These are phyloP conservation scores for Syrphus vitripennis DNA, from an alignment of 2,888 invertebrate genomes.

Conservation along the genomic window DNA sequence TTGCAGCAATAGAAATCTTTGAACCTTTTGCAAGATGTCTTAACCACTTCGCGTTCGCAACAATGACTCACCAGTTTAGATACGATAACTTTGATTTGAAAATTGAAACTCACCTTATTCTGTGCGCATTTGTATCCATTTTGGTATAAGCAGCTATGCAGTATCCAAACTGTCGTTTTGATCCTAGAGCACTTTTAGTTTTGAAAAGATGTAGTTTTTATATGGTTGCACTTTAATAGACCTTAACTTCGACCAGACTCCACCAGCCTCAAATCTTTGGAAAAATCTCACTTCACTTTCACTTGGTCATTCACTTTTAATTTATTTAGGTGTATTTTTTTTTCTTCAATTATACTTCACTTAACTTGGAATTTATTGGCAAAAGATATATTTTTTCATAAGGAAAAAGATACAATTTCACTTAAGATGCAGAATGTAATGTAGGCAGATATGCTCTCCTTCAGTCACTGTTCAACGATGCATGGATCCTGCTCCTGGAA, in stretches of 20 bases:
- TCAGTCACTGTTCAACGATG: background rate
- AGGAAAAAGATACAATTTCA: background rate
- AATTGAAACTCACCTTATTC: conserved; percentile 60
- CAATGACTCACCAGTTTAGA: conserved; percentile 31
- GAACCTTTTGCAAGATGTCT: background rate
- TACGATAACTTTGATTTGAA: background rate
- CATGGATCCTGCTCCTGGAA: conserved; percentile 13
- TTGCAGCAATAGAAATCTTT: conserved; percentile 28
- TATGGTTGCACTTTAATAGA: background rate
- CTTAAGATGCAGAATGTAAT: no score
- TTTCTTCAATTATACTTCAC: background rate
- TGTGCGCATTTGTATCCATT: conserved; percentile 57
- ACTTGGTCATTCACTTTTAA: conserved; percentile 52
- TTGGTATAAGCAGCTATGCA: background rate
- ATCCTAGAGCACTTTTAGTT: conserved; percentile 16
- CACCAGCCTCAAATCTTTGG: background rate
- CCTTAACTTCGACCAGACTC: background rate
- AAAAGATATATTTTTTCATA: background rate
- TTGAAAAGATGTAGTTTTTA: background rate
- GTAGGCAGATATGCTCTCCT: background rate
- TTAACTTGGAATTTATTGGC: conserved; percentile 18
- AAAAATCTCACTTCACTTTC: conserved; percentile 56
- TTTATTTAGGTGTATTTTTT: background rate
- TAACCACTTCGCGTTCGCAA: background rate
- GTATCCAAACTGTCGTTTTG: conserved; percentile 52